Conservation (phyloP, 2,888 invertebrate species). For the Cotesia congregata region DNA sequence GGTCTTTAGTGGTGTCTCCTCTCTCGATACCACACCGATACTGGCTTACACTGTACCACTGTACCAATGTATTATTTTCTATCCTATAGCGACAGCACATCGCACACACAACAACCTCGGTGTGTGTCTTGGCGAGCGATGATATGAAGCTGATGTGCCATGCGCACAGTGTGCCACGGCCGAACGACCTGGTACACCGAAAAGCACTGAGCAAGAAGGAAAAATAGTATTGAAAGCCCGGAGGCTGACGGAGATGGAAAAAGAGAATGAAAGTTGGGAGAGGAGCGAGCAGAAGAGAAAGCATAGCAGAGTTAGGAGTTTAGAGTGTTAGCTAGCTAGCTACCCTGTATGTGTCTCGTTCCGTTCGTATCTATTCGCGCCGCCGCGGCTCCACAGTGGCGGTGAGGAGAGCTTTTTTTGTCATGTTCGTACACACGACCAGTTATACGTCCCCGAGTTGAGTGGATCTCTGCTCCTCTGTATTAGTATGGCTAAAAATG, state of each 20-base stretch:
- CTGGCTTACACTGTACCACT: constrained; percentile 8
- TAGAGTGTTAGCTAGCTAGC: constrained; percentile 28
- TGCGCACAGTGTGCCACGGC: neutral
- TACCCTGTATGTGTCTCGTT: constrained; percentile 16
- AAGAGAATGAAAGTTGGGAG: constrained; percentile 6
- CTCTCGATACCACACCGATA: constrained; percentile 6
- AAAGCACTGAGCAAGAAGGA: constrained; percentile 9
- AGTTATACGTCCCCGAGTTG: constrained; percentile 19
- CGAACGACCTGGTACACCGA: neutral
- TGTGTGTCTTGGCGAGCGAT: constrained; percentile 3
- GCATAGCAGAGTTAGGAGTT: constrained; percentile 25
- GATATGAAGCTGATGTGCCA: constrained; percentile 1
- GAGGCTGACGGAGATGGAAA: neutral
- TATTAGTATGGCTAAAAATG: constrained; percentile 19
- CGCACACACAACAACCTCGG: neutral
- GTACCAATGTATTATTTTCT: neutral
- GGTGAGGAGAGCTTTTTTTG: constrained; percentile 46
- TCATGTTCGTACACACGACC: constrained; percentile 24
- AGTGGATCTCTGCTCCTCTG: neutral
- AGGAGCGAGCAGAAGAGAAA: constrained; percentile 4
- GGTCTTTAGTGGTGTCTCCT: constrained; percentile 4
- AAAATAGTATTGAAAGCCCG: too few species aligned
- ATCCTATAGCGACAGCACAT: neutral
- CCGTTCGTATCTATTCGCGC: constrained; percentile 40
- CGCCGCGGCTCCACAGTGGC: constrained; percentile 49